These are phyloP conservation scores for Rhea pennata DNA, from an alignment of 2,113 vertebrate species.

Conservation along the genomic window DNA sequence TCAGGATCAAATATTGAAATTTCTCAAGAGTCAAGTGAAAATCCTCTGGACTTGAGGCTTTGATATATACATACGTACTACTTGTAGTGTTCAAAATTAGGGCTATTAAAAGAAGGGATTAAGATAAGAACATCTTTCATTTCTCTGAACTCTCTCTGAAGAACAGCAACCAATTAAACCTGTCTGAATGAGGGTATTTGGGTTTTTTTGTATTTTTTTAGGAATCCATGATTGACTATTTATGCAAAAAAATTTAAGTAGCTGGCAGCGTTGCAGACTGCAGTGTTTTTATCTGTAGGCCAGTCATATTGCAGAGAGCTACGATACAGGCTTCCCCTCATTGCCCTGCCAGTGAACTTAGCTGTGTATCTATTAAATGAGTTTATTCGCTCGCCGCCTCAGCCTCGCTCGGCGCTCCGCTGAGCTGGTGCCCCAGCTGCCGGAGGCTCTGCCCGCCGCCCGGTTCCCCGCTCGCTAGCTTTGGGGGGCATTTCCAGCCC, in stretches of 20 bases:
- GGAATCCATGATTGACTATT: neutral
- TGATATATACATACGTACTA: neutral
- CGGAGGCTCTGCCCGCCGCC: too few species aligned
- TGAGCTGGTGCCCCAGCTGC: neutral
- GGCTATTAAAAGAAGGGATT: neutral
- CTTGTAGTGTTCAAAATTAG: neutral
- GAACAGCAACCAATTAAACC: neutral
- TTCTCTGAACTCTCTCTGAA: neutral
- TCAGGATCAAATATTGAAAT: neutral
- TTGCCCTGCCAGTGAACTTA: neutral
- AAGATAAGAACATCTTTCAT: neutral
- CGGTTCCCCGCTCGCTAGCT: too few species aligned
- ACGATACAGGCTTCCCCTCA: neutral
- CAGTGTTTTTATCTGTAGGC: neutral
- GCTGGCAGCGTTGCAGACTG: neutral
- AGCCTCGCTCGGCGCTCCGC: neutral
- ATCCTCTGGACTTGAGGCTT: neutral
- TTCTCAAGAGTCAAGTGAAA: neutral
- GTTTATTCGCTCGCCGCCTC: neutral
- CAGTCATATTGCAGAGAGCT: neutral
- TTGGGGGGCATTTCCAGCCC: rapidly evolving
- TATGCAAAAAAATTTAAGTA: neutral
- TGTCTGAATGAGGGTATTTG: neutral
- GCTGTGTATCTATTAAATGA: neutral
- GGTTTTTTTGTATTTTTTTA: neutral